Evolutionary conservation across 2,797 vertebrate genomes (phyloP), one percentile per base, ranked within the genome.

Genomic region (Pangasius mekongensis): DNA sequence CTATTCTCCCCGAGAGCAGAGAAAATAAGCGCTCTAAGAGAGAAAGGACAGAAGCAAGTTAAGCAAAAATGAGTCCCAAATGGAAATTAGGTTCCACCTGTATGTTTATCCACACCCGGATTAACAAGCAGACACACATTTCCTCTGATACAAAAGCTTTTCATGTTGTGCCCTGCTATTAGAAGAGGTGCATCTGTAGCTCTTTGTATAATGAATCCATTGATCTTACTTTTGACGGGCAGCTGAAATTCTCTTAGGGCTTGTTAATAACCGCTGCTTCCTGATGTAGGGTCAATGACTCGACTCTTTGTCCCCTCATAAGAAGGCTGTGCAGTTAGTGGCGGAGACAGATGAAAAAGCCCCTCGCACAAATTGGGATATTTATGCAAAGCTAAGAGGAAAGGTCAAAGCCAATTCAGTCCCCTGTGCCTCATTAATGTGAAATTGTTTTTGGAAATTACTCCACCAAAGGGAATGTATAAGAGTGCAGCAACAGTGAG

Each of bases 391-490:
- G 92, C 89, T 84, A 52, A 88, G 92, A 91, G 81, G 90, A 92
- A 94, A 95, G 93, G 92, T 94, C 93, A 92, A 47, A 85, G 71
- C 58, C 88, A 87, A 62, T 81, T 84, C 90, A 90, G 76, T 91
- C 91, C 85, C 86, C 6, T 10, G 89, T 91, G 90, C 91, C 91
- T 93, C 88, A 89, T 91, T 94, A 93, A 91, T 89, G 83, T 90
- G 83, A 77, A 87, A 92, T 92, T 91, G 91, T 93, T 94, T 89
- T 93, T 90, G 81, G 74, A 91, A 92, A 89, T 81, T 7, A 43
- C 84, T 81, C 77, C 33, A 87, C 84, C 84, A 58, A 87, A 22
- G 20, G 54, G 56, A 91, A 89, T 84, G 47, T 71, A 83, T 77
- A 81, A 27, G 43, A 90, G 71, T 13, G 6, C 60, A 33, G 56